Evolutionary conservation across 2,797 vertebrate genomes (phyloP).

Genomic region (Esox masquinongy): DNA sequence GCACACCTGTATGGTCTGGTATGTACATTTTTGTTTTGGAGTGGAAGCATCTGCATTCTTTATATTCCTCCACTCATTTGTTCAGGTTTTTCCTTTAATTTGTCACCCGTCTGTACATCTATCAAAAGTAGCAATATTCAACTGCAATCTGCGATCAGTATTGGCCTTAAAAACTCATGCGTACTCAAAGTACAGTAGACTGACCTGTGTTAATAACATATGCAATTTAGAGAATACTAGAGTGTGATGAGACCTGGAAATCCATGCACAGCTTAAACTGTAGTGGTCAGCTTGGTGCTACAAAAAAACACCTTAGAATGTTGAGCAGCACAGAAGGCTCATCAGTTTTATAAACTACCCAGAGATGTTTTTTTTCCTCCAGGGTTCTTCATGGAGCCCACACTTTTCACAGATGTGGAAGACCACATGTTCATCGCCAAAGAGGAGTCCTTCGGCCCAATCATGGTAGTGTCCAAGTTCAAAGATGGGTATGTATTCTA

Average conservation of each 20-base stretch:
- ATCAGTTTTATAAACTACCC: background rate
- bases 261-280: too few relatives aligned
- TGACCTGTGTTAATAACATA: background rate
- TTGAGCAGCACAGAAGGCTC: background rate
- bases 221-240: background rate
- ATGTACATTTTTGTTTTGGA: too few relatives aligned
- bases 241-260: too few relatives aligned
- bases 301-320: background rate
- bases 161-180: too few relatives aligned
- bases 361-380: background rate
- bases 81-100: too few relatives aligned
- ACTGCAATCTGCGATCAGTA: too few relatives aligned
- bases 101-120: too few relatives aligned
- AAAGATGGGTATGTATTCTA: constrained; percentile 82
- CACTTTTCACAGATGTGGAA: constrained; percentile 91
- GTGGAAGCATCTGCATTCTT: too few relatives aligned
- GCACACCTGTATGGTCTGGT: too few relatives aligned
- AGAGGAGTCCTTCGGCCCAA: constrained; percentile 95
- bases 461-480: constrained; percentile 98
- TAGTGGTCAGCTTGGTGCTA: too few relatives aligned
- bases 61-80: too few relatives aligned
- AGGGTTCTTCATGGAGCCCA: constrained; percentile 98
- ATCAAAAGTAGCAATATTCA: background rate
- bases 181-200: too few relatives aligned
- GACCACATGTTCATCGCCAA: constrained; percentile 95